Conservation (phyloP, 2,888 invertebrate species). For the Miltochrista miniata region DNA sequence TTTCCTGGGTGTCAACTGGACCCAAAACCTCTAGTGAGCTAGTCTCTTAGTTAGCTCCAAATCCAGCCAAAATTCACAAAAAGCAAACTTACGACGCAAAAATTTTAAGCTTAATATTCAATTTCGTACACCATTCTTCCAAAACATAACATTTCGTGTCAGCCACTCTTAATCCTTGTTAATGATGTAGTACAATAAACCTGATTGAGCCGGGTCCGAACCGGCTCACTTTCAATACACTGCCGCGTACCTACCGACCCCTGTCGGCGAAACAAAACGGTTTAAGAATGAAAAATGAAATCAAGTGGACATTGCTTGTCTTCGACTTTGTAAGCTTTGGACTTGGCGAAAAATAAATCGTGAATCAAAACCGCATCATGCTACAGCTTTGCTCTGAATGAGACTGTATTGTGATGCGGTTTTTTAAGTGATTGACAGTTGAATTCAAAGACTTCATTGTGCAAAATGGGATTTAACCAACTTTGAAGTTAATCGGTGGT, state of each 20-base stretch:
- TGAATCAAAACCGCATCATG: background rate
- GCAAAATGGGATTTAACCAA: too few species aligned
- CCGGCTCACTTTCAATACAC: constrained; percentile 69
- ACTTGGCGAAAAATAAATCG: constrained; percentile 27
- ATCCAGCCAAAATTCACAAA: too few species aligned
- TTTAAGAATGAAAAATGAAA: constrained; percentile 81
- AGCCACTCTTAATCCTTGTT: constrained; percentile 53
- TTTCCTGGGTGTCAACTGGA: too few species aligned
- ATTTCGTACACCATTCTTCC: background rate
- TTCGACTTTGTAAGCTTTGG: constrained; percentile 32
- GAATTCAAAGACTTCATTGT: too few species aligned
- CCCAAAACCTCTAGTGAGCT: too few species aligned
- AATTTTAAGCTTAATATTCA: background rate
- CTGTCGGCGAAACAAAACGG: constrained; percentile 77
- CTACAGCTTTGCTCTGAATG: too few species aligned
- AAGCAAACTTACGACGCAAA: too few species aligned
- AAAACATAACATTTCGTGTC: constrained; percentile 17
- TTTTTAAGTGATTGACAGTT: too few species aligned
- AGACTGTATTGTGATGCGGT: too few species aligned
- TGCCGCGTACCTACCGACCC: constrained; percentile 62
- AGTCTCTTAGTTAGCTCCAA: too few species aligned
- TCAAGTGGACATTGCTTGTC: constrained; percentile 69
- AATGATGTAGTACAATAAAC: constrained; percentile 63
- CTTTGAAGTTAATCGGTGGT: too few species aligned
- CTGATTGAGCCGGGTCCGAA: constrained; percentile 65